Conservation (phyloP, 1,140 invertebrate species). For the Sipha flava region DNA sequence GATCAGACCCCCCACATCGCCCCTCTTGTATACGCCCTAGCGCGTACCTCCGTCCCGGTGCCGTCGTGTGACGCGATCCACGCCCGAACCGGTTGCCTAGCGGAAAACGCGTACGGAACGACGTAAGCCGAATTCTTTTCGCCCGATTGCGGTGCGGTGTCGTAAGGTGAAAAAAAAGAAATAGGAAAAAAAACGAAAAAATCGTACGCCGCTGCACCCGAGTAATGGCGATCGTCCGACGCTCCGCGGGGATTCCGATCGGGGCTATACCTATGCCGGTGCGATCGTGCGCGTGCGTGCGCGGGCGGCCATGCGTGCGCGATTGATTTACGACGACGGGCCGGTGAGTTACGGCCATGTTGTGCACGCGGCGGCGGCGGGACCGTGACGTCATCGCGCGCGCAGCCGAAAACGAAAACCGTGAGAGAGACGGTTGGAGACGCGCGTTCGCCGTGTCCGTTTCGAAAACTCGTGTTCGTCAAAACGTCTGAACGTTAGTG, state of each 20-base stretch:
- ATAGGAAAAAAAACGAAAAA: background rate
- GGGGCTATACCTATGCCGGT: background rate
- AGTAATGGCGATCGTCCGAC: background rate
- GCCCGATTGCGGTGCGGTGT: too few relatives aligned
- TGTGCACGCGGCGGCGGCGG: background rate
- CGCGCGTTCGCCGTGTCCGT: too few relatives aligned
- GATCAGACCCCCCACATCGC: too few relatives aligned
- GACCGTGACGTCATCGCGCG: background rate
- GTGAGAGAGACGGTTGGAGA: background rate
- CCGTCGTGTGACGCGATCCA: too few relatives aligned
- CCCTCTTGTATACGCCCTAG: too few relatives aligned
- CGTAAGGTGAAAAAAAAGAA: background rate
- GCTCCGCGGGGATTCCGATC: conserved; percentile 6
- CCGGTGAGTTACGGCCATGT: conserved; percentile 16
- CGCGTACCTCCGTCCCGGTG: too few relatives aligned
- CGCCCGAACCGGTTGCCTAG: too few relatives aligned
- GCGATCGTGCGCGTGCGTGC: background rate
- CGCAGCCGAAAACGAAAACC: background rate
- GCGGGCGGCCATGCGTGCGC: background rate
- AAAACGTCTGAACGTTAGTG: too few relatives aligned
- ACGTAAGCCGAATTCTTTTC: too few relatives aligned
- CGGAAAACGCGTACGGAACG: too few relatives aligned
- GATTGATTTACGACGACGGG: conserved; percentile 1
- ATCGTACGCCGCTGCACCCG: background rate
- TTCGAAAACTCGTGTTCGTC: too few relatives aligned